Conservation (phyloP, 2,113 vertebrate species). For the Hippocampus abdominalis region DNA sequence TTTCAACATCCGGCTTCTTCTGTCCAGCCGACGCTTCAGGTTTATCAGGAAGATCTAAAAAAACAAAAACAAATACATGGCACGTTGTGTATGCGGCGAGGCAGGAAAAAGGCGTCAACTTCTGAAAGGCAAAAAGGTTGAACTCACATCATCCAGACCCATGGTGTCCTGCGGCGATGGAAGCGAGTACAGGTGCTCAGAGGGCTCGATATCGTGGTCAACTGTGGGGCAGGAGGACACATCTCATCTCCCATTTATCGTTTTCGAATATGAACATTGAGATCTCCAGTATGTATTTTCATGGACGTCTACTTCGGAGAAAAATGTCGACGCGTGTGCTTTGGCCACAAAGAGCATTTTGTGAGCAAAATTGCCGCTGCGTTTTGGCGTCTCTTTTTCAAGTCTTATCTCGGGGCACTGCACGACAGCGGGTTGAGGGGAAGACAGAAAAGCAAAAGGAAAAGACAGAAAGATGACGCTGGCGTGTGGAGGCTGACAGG, state of each 20-base stretch:
- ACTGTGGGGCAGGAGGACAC: constrained; percentile 72
- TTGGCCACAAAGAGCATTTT: too few relatives aligned
- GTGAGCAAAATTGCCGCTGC: too few relatives aligned
- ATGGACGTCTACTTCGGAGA: too few relatives aligned
- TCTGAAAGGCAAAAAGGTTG: not conserved
- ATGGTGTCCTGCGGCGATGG: constrained; percentile 79
- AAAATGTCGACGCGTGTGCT: too few relatives aligned
- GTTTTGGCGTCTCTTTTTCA: not conserved
- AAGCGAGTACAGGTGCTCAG: constrained; percentile 75
- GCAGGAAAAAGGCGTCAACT: not conserved
- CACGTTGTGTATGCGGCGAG: not conserved
- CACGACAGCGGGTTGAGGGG: constrained; percentile 34
- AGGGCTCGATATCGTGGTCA: constrained; percentile 81
- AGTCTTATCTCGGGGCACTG: too few relatives aligned
- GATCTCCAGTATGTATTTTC: too few relatives aligned
- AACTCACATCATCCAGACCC: constrained; percentile 87
- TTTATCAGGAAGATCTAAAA: constrained; percentile 91
- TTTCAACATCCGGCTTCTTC: constrained; percentile 85
- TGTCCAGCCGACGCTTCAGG: constrained; percentile 86
- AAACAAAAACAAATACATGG: constrained; percentile 5
- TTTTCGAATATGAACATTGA: too few relatives aligned
- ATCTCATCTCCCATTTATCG: too few relatives aligned
- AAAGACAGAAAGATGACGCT: not conserved
- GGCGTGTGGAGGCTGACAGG: not conserved
- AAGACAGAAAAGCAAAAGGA: constrained; percentile 17